phyloP scores from a whole-genome alignment of 2,888 invertebrate species.

The Tetragonisca angustula region DNA sequence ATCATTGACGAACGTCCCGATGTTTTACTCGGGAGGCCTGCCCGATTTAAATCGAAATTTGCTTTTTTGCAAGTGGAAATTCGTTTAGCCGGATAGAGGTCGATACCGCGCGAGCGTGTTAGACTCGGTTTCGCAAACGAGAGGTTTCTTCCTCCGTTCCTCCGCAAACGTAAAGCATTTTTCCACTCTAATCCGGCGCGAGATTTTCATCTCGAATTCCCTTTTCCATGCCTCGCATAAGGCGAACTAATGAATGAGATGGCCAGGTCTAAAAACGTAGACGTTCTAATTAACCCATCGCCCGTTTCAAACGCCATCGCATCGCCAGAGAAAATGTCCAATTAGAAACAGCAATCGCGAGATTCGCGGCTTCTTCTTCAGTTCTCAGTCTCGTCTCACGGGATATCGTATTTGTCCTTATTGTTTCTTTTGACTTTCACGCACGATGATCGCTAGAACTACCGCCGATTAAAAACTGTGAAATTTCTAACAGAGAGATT shows the following conservation, averaged over 20 bases:
- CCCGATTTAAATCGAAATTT: background rate
- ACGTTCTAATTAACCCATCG: conserved; percentile 38
- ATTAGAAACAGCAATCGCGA: conserved; percentile 14
- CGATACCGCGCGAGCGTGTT: background rate
- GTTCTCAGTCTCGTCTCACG: background rate
- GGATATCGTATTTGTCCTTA: background rate
- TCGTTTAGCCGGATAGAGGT: background rate
- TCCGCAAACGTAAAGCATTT: background rate
- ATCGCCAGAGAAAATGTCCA: conserved; percentile 7
- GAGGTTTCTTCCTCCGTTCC: background rate
- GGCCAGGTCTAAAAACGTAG: conserved; percentile 10
- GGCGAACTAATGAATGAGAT: conserved; percentile 23
- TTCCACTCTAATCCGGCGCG: background rate
- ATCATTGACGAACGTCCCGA: background rate
- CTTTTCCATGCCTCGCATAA: background rate
- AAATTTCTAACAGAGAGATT: too few relatives aligned
- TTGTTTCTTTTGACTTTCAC: background rate
- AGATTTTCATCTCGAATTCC: conserved; percentile 22
- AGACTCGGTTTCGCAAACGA: background rate
- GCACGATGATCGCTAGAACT: background rate
- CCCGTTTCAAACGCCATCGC: conserved; percentile 16
- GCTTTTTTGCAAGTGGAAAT: conserved; percentile 4
- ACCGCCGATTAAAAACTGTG: too few relatives aligned
- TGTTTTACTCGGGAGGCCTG: background rate
- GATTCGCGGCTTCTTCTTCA: background rate